These are phyloP conservation scores for Volucella zonaria DNA, from an alignment of 2,888 invertebrate species.

Conservation along the genomic window DNA sequence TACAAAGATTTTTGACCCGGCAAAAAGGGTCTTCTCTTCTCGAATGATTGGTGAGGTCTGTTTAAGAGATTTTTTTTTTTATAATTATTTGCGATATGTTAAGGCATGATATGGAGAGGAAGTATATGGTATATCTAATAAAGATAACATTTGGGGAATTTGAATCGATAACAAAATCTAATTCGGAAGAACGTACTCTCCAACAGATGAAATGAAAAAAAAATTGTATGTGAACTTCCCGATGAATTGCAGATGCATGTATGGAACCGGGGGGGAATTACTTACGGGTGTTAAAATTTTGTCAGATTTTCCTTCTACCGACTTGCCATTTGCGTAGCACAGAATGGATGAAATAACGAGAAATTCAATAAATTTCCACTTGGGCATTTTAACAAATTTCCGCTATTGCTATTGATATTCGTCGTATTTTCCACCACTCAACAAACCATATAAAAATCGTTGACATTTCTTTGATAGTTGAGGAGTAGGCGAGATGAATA, in stretches of 20 bases:
- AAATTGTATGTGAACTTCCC: conserved; percentile 31
- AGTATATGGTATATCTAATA: background rate
- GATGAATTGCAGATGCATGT: background rate
- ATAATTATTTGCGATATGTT: background rate
- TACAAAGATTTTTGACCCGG: conserved; percentile 88
- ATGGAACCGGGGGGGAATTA: background rate
- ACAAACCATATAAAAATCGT: conserved; percentile 59
- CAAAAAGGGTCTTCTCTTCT: conserved; percentile 86
- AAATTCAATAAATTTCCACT: conserved; percentile 70
- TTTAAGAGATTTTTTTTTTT: background rate
- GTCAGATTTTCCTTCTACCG: conserved; percentile 72
- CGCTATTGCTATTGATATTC: conserved; percentile 15
- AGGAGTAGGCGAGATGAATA: conserved; percentile 29
- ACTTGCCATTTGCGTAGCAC: conserved; percentile 66
- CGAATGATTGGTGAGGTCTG: conserved; percentile 77
- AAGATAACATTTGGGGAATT: conserved; percentile 39
- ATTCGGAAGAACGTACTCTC: conserved; percentile 35
- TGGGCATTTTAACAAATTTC: conserved; percentile 60
- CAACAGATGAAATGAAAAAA: background rate
- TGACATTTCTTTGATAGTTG: conserved; percentile 49
- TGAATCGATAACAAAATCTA: conserved; percentile 66
- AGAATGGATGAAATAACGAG: conserved; percentile 55
- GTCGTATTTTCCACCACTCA: conserved; percentile 56
- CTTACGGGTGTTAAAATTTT: conserved; percentile 59
- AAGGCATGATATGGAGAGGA: background rate